Base-by-base conservation (phyloP, 2,888 invertebrate species). In the Tenthredo distinguenda region DNA sequence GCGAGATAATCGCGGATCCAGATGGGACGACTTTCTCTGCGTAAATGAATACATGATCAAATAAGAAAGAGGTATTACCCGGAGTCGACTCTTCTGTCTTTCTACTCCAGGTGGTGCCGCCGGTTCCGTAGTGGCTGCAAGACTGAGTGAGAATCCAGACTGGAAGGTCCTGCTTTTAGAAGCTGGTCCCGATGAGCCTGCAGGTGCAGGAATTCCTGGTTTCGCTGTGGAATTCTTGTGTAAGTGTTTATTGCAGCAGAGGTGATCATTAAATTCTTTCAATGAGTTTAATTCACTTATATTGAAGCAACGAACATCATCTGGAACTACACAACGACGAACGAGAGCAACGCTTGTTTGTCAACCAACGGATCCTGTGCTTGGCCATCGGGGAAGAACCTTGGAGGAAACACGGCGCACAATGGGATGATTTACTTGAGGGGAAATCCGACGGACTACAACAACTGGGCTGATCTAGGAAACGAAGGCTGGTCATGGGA, bases 351-450 rank as follows among this genome's bases (percentile, higher is more conserved):
- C 62, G 96, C 96, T 0, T 96, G 96, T 87, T 93, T 95, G 7
- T 87, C 91, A 15, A 90, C 84, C 3, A 89, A 89, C 10, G 94
- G 94, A 1, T 93, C 94, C 6, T 96, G 96, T 90, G 94, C 93
- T 21, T 97, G 97, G 97, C 95, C 96, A 0, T 94, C 97, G 84
- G 97, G 96, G 2, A 97, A 96, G 91, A 96, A 96, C 86, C 91
- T 95, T 90, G 97, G 97, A 6, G 97, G 97, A 0, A 95, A 95
- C 88, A 95, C 96, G 72, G 95, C 96, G 0, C 95, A 96, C 77
- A 97, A 97, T 90, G 97, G 97, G 6, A 97, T 97, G 97, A 97
- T 96, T 95, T 97, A 97, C 92, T 96, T 97, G 93, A 94, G 97
- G 31, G 97, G 97, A 0, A 96, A 96, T 89, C 94, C 95, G 0